Evolutionary conservation across 2,113 vertebrate species (phyloP), one percentile per base, ranked within the genome.

Genomic region (Varanus komodoensis): DNA sequence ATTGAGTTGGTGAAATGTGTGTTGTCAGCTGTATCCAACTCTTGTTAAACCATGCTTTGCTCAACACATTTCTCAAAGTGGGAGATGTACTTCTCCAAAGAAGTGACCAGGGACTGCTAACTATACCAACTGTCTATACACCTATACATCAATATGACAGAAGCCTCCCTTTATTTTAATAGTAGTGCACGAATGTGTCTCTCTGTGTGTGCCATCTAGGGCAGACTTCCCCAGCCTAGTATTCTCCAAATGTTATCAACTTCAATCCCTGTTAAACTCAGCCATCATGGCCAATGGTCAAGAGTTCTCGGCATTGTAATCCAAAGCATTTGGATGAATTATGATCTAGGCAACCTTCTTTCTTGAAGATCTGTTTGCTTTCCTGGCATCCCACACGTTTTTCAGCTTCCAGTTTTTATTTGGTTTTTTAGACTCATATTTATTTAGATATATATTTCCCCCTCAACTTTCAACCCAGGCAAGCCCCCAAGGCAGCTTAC

Each of bases 41-140:
- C 9, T 93, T 90, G 92, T 93, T 67, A 93, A 64, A 69, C 25
- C 23, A 38, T 38, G 0, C 50, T 92, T 64, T 80, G 21, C 71
- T 0, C 6, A 85, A 68, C 32, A 83, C 25, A 69, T 23, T 38
- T 71, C 52, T 85, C n/a, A 85, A 21, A 84, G 23, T 67, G 61
- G 57, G 25, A 82, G 52, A 38, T 44, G 6, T 19, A 50, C 29
- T 52, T 80, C 32, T 88, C 21, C 25, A 64, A 34, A 52, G 23
- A 57, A 73, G 9, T 74, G 68, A 4, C 25, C 29, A 48, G n/a
- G 38, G 21, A 87, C 78, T 44, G 50, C 19, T 12, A 1, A 7
- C 48, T 27, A 32, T 77, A 21, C 75, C 75, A 52, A 68, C 19
- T 23, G 61, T 21, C 54, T 27, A 80, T 27, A 80, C 23, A 12